Base-by-base conservation (phyloP, 2,113 vertebrate genomes). In the Sceloporus undulatus region DNA sequence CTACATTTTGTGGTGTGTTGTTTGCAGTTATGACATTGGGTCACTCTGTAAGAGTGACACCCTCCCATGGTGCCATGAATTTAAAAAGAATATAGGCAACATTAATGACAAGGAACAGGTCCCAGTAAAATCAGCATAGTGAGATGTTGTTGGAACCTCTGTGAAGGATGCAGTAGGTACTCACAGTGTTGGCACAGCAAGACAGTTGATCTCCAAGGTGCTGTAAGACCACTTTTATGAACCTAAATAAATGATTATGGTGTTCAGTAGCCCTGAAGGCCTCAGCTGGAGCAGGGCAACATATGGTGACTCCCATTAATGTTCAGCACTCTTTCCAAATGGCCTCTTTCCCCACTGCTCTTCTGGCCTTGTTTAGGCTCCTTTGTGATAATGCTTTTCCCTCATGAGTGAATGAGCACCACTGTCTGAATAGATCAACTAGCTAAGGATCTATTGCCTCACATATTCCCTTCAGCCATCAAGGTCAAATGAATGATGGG, bases 321-420 rank as follows among this genome's bases (percentile, higher is more conserved):
- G 87, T 91, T 0, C 0, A 27, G 87, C 54, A 74, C 80, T 85
- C 66, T 82, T n/a, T 68, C 27, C 66, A 84, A 54, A 66, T 84
- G 38, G 23, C 40, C 59, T 89, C 40, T 87, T 92, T 91, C 85
- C 75, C 80, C 89, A 59, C 77, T 81, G 21, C 78, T 27, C 59
- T 88, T 90, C 85, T 81, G 87, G 73, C 82, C 79, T 89, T 0
- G 14, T 86, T 93, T 92, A 81, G 40, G 48, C 65, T 86, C 78
- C 76, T 87, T 29, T 77, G 81, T 90, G 78, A 91, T 87, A 92
- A 76, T 38, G 68, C 5, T 89, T 92, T 93, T 91, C 9, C 79
- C 75, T 42, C n/a, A 16, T 62, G 16, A 59, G 56, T 89, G 82
- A 73, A 86, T 81, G 84, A 62, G 78, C 84, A 80, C 89, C 59